phyloP scores from a whole-genome alignment of 2,113 vertebrate species.

The Ornithorhynchus anatinus region DNA sequence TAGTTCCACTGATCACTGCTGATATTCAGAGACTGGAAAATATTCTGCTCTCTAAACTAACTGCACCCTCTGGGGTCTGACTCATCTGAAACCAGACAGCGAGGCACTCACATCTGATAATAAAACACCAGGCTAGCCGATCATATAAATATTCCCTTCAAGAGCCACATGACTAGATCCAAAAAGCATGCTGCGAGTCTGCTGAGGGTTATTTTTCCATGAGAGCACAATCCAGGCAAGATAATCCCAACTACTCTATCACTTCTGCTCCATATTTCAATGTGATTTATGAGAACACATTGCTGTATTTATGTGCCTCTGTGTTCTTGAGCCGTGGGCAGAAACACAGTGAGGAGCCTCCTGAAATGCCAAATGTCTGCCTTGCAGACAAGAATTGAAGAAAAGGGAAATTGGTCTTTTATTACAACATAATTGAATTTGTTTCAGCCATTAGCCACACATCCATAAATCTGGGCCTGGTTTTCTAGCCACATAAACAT shows the following conservation, averaged over 20 bases:
- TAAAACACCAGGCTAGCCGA: conserved; percentile 27
- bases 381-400: background rate
- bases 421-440: conserved; percentile 7
- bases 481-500: background rate
- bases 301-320: conserved; percentile 2
- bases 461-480: background rate
- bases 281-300: conserved; percentile 27
- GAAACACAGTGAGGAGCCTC: background rate
- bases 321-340: no score
- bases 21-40: conserved; percentile 15
- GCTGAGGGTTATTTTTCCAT: conserved; percentile 25
- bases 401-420: conserved; percentile 14
- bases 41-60: background rate
- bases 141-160: conserved; percentile 42
- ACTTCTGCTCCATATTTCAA: conserved; percentile 59
- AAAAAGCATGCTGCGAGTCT: conserved; percentile 46
- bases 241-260: conserved; percentile 13
- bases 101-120: conserved; percentile 36
- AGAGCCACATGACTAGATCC: conserved; percentile 48
- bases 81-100: conserved; percentile 51
- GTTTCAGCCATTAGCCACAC: conserved; percentile 27
- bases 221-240: conserved; percentile 23
- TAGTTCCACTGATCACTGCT: conserved; percentile 12
- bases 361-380: background rate
- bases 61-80: conserved; percentile 33